Evolutionary conservation across 2,888 invertebrate genomes (phyloP).

Genomic region (Thecophora atra): DNA sequence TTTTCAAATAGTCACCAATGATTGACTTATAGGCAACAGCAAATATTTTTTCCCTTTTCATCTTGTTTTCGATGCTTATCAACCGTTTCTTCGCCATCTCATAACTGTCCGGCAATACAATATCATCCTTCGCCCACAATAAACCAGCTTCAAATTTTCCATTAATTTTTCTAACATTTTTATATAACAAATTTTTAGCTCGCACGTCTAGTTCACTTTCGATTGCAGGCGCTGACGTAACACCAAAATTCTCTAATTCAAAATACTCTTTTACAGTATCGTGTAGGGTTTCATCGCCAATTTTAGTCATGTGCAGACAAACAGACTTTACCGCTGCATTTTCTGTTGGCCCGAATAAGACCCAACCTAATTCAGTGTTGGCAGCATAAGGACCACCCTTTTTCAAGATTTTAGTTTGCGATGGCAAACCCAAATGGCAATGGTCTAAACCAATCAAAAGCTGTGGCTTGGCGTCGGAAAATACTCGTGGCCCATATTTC

Average conservation of each 20-base stretch:
- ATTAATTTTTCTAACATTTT: not conserved
- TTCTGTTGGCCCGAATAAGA: constrained; percentile 28
- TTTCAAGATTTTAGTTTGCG: not conserved
- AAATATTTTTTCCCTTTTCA: constrained; percentile 34
- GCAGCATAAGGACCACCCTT: constrained; percentile 23
- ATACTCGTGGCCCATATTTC: too few species aligned
- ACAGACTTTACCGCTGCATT: not conserved
- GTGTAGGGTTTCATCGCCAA: not conserved
- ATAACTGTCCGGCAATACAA: constrained; percentile 37
- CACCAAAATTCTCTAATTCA: constrained; percentile 14
- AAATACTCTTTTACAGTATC: not conserved
- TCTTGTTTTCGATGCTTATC: constrained; percentile 33
- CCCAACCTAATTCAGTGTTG: constrained; percentile 34
- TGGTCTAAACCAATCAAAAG: constrained; percentile 34
- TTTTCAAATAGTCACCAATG: constrained; percentile 27
- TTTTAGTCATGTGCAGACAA: not conserved
- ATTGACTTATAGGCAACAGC: constrained; percentile 33
- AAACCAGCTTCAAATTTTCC: constrained; percentile 33
- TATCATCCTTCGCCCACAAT: constrained; percentile 38
- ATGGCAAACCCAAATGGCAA: constrained; percentile 34
- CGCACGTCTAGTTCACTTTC: not conserved
- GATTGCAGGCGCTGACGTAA: constrained; percentile 17
- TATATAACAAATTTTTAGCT: not conserved
- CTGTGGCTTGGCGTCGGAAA: constrained; percentile 27
- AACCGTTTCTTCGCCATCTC: constrained; percentile 37